Evolutionary conservation across 2,888 invertebrate genomes (phyloP), one percentile per base, ranked within the genome.

Genomic region (Eustalomyia histrio): DNA sequence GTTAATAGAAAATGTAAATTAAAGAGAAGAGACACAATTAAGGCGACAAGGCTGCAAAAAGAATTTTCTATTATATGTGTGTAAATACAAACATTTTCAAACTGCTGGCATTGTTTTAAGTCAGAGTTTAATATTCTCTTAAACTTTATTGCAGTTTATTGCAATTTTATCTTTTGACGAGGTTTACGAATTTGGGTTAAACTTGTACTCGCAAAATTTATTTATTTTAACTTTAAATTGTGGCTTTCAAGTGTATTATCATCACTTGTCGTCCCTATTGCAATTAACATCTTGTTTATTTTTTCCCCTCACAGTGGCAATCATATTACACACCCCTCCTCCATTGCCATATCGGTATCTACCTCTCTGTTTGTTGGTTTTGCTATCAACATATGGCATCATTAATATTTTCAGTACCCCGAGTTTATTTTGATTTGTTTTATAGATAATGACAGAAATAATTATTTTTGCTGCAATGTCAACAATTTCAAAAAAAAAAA

Each of bases 391-490:
- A 73, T 76, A 68, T 80, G 76, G 68, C 76, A 80, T 80, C 80
- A 76, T 76, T 76, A 73, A 64, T 80, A 76, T 73, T 80, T 80
- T 80, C 61, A 80, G 61, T 67, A 79, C 67, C 76, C 64, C 57
- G 65, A 61, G 57, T 75, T 64, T 65, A 58, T 60, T 69, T 73
- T 57, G 80, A 80, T 80, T 76, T 69, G 64, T 76, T 69, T 17
- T 55, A 18, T 18, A 60, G 80, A 76, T 76, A 80, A 74, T 69
- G 76, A 71, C 52, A 72, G 52, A 57, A 75, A 76, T 80, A 80
- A 80, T 80, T 80, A 80, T 72, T 76, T 76, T 63, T 52, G 67
- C 55, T 72, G 80, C 72, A 72, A 76, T 76, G 76, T 76, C 76
- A 80, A 80, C 71, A 71, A 75, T 63, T 65, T 53, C 33, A 50